These are phyloP conservation scores for Rhabdophis nuchalis DNA, from an alignment of 2,797 vertebrate genomes.

Conservation along the genomic window DNA sequence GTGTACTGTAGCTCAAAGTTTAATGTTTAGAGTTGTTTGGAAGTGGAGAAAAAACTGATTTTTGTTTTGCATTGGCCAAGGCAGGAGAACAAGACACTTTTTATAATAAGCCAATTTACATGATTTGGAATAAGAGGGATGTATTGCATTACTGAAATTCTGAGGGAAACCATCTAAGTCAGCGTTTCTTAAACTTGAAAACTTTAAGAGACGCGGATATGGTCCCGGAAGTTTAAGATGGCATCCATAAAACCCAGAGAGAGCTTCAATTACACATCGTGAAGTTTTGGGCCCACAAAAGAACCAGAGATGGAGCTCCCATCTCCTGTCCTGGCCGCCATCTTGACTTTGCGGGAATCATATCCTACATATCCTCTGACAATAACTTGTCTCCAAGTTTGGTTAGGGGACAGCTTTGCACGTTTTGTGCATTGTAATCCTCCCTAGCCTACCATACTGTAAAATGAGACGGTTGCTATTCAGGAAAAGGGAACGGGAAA, in stretches of 20 bases:
- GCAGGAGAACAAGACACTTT: not conserved
- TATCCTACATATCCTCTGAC: not conserved
- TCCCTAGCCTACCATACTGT: too few species aligned
- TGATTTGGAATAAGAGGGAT: conserved; percentile 18
- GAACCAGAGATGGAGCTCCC: not conserved
- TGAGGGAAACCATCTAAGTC: not conserved
- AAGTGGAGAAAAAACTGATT: fast-evolving
- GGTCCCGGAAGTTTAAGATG: not conserved
- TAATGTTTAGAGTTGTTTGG: not conserved
- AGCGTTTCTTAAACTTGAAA: not conserved
- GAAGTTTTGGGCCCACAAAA: not conserved
- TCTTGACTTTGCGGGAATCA: not conserved
- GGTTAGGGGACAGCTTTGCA: not conserved
- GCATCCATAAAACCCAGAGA: not conserved
- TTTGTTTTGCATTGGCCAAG: not conserved
- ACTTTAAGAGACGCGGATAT: not conserved
- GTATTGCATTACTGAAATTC: conserved; percentile 37
- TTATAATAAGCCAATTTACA: not conserved
- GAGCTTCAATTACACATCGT: not conserved
- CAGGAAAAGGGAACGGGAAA: not conserved
- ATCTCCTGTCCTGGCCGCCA: not conserved
- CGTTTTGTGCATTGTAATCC: not conserved
- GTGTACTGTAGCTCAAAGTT: not conserved
- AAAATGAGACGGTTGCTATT: not conserved
- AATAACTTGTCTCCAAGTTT: not conserved